Percentiles rank a stretch among this genome's conserved stretches.
Conservation (phyloP, 1,140 invertebrate species). For the Drosophila pectinifera region DNA sequence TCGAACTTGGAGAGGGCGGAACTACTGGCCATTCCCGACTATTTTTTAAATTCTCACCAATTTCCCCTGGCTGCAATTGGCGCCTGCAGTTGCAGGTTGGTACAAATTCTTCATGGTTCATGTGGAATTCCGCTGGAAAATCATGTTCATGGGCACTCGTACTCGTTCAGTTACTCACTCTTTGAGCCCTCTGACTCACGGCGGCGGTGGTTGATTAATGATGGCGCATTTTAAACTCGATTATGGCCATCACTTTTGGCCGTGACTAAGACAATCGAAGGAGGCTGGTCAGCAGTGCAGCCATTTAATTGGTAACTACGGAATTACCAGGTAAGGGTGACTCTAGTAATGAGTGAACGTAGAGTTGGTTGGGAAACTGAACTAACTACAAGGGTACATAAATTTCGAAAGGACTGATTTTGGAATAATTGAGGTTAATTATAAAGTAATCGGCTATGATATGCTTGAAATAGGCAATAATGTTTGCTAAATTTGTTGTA, state of each 20-base stretch:
- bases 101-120: conserved; percentile 61
- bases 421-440: background rate
- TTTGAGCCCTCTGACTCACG: conserved; percentile 30
- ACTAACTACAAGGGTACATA: too few species aligned
- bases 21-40: conserved; percentile 6
- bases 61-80: conserved; percentile 61
- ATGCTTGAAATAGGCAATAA: too few species aligned
- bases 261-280: conserved; percentile 43
- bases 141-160: conserved; percentile 37
- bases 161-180: conserved; percentile 36
- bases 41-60: conserved; percentile 8
- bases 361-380: conserved; percentile 5
- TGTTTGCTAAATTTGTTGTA: background rate
- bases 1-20: conserved; percentile 26
- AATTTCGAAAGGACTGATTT: background rate
- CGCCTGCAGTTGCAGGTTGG: conserved; percentile 69
- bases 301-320: conserved; percentile 25
- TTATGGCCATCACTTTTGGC: conserved; percentile 55
- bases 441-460: background rate
- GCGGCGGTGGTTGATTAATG: conserved; percentile 64
- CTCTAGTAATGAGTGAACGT: conserved; percentile 29
- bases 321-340: conserved; percentile 9
- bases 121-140: conserved; percentile 28
- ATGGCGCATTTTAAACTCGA: conserved; percentile 70
- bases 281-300: conserved; percentile 30